Percentiles rank a stretch among this genome's conserved stretches.
These are phyloP conservation scores for Irena cyanogastra DNA, from an alignment of 2,113 vertebrate genomes.

Conservation along the genomic window DNA sequence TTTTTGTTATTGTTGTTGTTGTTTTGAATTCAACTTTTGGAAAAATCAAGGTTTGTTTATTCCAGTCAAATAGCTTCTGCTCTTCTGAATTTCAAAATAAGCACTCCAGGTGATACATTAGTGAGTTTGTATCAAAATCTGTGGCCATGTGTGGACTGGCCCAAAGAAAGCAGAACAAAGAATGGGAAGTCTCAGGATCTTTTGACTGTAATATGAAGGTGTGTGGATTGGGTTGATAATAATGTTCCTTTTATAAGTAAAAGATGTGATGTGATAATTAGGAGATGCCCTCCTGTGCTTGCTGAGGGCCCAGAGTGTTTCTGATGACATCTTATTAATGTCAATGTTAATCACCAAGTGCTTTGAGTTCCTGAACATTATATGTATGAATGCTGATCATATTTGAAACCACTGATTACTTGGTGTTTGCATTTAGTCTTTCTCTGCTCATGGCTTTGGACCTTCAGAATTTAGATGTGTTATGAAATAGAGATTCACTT, in stretches of 20 bases:
- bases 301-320: neutral
- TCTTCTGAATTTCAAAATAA: neutral
- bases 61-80: neutral
- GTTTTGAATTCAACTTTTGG: neutral
- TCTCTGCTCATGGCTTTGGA: neutral
- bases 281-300: neutral
- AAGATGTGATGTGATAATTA: neutral
- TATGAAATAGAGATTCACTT: neutral
- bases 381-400: neutral
- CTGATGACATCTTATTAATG: neutral
- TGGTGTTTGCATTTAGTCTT: neutral
- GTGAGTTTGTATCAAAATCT: neutral
- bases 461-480: neutral
- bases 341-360: neutral
- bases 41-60: neutral
- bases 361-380: neutral
- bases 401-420: neutral
- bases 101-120: neutral
- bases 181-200: neutral
- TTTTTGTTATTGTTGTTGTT: neutral
- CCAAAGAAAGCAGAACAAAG: neutral
- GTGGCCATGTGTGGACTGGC: neutral
- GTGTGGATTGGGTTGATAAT: neutral
- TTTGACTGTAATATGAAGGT: neutral
- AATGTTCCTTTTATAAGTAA: neutral